These are phyloP conservation scores for Intellagama lesueurii DNA, from an alignment of 2,797 vertebrate genomes.

Conservation along the genomic window DNA sequence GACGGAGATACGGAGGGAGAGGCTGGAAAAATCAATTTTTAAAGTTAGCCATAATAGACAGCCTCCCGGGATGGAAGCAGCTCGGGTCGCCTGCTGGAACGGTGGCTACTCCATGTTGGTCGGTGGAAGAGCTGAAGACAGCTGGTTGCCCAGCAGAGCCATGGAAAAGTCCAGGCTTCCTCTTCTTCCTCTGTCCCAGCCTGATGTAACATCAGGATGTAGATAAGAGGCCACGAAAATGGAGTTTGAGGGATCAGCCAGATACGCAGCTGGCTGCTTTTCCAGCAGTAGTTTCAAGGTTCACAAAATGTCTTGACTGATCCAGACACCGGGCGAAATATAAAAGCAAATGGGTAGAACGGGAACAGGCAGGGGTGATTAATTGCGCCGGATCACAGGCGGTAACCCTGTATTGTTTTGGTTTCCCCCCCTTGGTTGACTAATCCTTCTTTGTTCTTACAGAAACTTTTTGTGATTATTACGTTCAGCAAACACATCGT, in stretches of 20 bases:
- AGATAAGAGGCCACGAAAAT: background rate
- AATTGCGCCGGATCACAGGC: constrained; percentile 17
- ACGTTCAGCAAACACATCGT: constrained; percentile 94
- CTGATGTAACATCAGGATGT: background rate
- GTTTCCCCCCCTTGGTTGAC: constrained; percentile 32
- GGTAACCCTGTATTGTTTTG: constrained; percentile 20
- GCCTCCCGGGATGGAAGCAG: too few relatives aligned
- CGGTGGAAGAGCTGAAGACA: background rate
- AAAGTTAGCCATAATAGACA: background rate
- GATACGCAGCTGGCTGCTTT: background rate
- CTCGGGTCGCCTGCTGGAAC: background rate
- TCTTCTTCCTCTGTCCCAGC: background rate
- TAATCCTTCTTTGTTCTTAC: constrained; percentile 72
- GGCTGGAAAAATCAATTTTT: background rate
- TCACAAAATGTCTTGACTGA: background rate
- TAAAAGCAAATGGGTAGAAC: background rate
- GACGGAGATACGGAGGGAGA: background rate
- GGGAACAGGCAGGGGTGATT: constrained; percentile 7
- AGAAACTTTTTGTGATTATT: constrained; percentile 95
- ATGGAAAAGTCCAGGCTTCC: background rate
- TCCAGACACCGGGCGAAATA: background rate
- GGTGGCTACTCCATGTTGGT: too few relatives aligned
- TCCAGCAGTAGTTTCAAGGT: background rate
- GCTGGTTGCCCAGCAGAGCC: background rate
- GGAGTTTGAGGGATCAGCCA: background rate